These are phyloP conservation scores for Oryzias celebensis DNA, from an alignment of 2,113 vertebrate genomes.

Conservation along the genomic window DNA sequence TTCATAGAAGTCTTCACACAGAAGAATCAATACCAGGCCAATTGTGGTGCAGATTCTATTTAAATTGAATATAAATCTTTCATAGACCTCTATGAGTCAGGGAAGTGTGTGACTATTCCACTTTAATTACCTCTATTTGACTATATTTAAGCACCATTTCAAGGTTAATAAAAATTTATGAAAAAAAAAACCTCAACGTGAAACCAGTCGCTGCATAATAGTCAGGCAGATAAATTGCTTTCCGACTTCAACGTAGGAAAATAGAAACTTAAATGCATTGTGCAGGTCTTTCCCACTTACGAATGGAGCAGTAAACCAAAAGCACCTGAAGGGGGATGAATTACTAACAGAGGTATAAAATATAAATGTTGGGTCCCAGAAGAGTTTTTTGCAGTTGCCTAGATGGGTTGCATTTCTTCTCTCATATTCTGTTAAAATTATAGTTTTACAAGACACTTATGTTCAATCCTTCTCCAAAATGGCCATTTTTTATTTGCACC, in stretches of 20 bases:
- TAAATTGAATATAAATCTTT: conserved; percentile 64
- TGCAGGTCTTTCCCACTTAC: conserved; percentile 30
- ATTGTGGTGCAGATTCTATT: conserved; percentile 59
- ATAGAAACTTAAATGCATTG: conserved; percentile 32
- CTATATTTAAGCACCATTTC: conserved; percentile 41
- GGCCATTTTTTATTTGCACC: conserved; percentile 5
- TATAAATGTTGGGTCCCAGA: conserved; percentile 26
- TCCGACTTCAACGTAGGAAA: conserved; percentile 24
- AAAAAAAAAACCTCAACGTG: conserved; percentile 55
- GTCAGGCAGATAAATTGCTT: conserved; percentile 40
- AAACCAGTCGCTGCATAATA: conserved; percentile 30
- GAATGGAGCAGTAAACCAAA: conserved; percentile 32
- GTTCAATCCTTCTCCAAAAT: conserved; percentile 1
- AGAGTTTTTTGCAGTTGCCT: conserved; percentile 10
- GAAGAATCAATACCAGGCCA: conserved; percentile 39
- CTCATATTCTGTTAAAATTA: conserved; percentile 26
- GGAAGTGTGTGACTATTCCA: conserved; percentile 35
- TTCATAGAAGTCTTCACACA: conserved; percentile 48
- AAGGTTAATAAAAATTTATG: conserved; percentile 64
- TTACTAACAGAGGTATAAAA: conserved; percentile 33
- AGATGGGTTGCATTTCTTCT: conserved; percentile 19
- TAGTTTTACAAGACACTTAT: not conserved
- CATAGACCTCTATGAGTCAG: conserved; percentile 53
- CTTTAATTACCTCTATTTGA: conserved; percentile 62
- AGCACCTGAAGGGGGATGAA: conserved; percentile 26